Evolutionary conservation across 1,140 invertebrate genomes (phyloP), one percentile per base, ranked within the genome.

Genomic region (Rhopalosiphum maidis): DNA sequence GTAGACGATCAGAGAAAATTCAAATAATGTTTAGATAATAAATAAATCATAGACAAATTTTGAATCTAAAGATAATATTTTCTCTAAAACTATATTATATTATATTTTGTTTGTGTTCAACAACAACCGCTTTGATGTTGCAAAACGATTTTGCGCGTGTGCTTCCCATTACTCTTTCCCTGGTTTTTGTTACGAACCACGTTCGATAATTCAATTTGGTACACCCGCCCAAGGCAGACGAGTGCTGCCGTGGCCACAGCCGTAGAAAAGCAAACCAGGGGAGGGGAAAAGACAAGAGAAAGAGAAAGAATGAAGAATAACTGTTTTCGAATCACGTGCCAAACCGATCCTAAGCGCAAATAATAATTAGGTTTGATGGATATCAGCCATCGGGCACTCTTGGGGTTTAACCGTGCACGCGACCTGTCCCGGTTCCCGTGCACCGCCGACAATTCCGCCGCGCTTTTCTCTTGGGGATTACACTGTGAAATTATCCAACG

Each of bases 331-430:
- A 93, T 93, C 91, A 93, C 91, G 91, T 86, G 91, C 93, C 93
- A 91, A 83, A 93, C 89, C 93, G 77, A 94, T 93, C 83, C 60
- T 46, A 43, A 82, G 22, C 94, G 85, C 94, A 68, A 86, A 91
- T 91, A 89, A 83, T 90, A 83, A 55, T 90, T 90, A 93, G 87
- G 94, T 93, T 93, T 94, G 90, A 94, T 94, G 87, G 90, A 93
- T 91, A 93, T 77, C 88, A 92, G 68, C 87, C 93, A 68, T 90
- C 89, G 89, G 89, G 90, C 88, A 83, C 91, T 93, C 91, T 93
- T 93, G 91, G 91, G 91, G 91, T 93, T 93, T 93, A 86, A 37
- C 89, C 89, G 55, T 25, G 77, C 91, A 93, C 91, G 91, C 91
- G 91, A 93, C 91, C 91, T 93, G 91, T 93, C 91, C 82, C 48